Percentiles rank a stretch among this genome's conserved stretches.
Evolutionary conservation across 2,888 invertebrate species (phyloP).

Genomic region (Pycnomerus fuliginosus): DNA sequence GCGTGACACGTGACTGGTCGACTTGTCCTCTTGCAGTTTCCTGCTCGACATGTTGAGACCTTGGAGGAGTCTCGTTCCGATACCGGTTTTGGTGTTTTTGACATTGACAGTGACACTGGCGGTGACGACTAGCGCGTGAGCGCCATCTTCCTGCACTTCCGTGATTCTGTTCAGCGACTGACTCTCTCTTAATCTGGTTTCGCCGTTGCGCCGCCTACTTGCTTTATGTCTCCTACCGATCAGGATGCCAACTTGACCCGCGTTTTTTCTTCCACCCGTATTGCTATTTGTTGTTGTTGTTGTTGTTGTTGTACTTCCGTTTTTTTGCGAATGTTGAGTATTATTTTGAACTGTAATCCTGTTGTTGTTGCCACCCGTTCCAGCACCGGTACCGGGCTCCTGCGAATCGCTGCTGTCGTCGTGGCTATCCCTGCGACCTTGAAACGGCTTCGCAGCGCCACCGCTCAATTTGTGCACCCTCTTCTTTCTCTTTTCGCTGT

Average conservation of each 20-base stretch:
- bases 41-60: constrained; percentile 44
- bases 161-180: constrained; percentile 84
- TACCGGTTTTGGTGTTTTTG: constrained; percentile 48
- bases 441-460: constrained; percentile 38
- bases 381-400: constrained; percentile 59
- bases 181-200: constrained; percentile 72
- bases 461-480: constrained; percentile 71
- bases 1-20: constrained; percentile 27
- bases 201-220: constrained; percentile 60
- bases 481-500: constrained; percentile 80
- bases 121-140: constrained; percentile 46
- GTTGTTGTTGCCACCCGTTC: constrained; percentile 26
- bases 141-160: constrained; percentile 76
- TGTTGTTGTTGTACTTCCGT: constrained; percentile 31
- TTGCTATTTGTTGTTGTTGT: constrained; percentile 39
- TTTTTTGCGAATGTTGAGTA: constrained; percentile 33
- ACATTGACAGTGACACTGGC: constrained; percentile 42
- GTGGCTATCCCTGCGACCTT: constrained; percentile 70
- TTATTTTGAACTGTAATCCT: constrained; percentile 10
- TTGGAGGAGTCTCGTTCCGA: constrained; percentile 57
- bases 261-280: constrained; percentile 44
- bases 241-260: constrained; percentile 39
- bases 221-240: constrained; percentile 57
- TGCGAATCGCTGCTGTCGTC: constrained; percentile 83
- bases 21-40: constrained; percentile 30